Conservation (phyloP, 1,140 invertebrate genomes). For the Heliconius hermathena region DNA sequence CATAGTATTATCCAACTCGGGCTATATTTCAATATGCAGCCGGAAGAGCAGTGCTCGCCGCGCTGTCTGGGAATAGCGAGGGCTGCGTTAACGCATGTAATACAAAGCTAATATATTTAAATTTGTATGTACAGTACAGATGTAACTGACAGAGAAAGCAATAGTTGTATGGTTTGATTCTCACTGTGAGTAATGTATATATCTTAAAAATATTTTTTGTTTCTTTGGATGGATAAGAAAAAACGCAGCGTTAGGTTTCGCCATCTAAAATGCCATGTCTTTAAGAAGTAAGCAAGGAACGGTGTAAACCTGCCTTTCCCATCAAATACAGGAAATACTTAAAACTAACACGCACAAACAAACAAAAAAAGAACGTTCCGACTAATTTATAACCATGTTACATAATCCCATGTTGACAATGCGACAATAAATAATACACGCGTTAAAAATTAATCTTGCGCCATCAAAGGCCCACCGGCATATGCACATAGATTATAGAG, state of each 20-base stretch:
- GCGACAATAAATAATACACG: constrained; percentile 16
- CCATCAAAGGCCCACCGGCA: constrained; percentile 7
- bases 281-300: too few species aligned
- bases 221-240: too few species aligned
- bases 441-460: constrained; percentile 15
- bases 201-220: too few species aligned
- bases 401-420: background rate
- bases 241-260: too few species aligned
- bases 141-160: background rate
- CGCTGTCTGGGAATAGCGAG: constrained; percentile 51
- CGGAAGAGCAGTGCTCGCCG: constrained; percentile 45
- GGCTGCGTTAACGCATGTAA: constrained; percentile 35
- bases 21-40: constrained; percentile 33
- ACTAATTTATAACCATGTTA: background rate
- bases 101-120: constrained; percentile 8
- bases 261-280: too few species aligned
- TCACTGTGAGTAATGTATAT: background rate
- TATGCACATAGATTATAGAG: background rate
- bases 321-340: background rate
- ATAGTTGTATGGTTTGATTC: background rate
- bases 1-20: constrained; percentile 19
- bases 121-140: background rate
- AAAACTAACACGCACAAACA: background rate
- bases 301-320: too few species aligned
- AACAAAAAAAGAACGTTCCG: background rate